Conservation (phyloP, 2,888 invertebrate species). For the Brenthis ino region DNA sequence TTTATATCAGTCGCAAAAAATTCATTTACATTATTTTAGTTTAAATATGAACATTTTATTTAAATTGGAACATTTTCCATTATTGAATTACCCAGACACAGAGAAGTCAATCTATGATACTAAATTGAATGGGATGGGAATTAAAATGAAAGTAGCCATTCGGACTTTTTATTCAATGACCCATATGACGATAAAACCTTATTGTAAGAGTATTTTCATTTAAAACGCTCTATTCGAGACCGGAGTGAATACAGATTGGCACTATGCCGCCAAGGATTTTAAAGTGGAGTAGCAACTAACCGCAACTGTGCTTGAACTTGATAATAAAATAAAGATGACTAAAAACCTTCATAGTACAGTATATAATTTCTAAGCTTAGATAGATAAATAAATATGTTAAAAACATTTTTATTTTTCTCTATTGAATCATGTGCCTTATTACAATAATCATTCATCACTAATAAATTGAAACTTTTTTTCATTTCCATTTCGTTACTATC, state of each 20-base stretch:
- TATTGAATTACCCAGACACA: constrained; percentile 30
- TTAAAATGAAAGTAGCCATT: constrained; percentile 41
- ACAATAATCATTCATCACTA: too few species aligned
- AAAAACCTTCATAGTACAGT: neutral
- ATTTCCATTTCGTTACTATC: too few species aligned
- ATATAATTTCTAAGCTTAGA: too few species aligned
- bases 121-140: constrained; percentile 37
- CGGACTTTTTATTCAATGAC: constrained; percentile 39
- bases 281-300: constrained; percentile 15
- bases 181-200: constrained; percentile 40
- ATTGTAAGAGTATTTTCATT: constrained; percentile 37
- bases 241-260: constrained; percentile 34
- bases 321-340: neutral
- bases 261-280: constrained; percentile 24
- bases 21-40: neutral
- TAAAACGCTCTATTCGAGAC: constrained; percentile 31
- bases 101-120: constrained; percentile 34
- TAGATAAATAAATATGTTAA: too few species aligned
- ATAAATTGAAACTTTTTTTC: too few species aligned
- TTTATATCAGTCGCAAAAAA: neutral
- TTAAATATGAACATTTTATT: constrained; percentile 14
- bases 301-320: neutral
- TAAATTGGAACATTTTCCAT: constrained; percentile 27
- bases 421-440: too few species aligned
- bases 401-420: too few species aligned